These are phyloP conservation scores for Heliothis peltigera DNA, from an alignment of 2,888 invertebrate species.

Conservation along the genomic window DNA sequence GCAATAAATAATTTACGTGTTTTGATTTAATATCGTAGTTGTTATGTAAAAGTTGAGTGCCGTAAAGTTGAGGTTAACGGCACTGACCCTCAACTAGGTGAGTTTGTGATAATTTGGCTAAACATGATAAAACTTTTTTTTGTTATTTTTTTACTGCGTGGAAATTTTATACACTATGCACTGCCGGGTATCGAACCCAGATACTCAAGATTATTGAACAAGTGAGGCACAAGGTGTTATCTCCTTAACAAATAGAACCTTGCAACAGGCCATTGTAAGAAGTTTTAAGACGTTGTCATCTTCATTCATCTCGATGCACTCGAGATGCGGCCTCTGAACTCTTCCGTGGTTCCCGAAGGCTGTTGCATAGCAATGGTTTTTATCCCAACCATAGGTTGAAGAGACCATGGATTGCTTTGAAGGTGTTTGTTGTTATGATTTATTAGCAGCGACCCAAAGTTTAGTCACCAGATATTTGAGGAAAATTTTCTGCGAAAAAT, in stretches of 20 bases:
- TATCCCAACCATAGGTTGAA: constrained; percentile 7
- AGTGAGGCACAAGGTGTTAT: background rate
- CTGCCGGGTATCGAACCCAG: no score
- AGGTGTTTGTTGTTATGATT: background rate
- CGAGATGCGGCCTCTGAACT: constrained; percentile 51
- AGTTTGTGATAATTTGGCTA: background rate
- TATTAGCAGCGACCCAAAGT: no score
- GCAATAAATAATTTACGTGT: constrained; percentile 42
- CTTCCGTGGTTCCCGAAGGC: constrained; percentile 45
- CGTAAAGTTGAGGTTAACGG: constrained; percentile 19
- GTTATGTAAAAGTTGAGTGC: constrained; percentile 28
- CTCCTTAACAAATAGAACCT: constrained; percentile 2
- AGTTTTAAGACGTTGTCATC: constrained; percentile 4
- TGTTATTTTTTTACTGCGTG: no score
- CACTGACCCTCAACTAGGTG: constrained; percentile 3
- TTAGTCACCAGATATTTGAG: no score
- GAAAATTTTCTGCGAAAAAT: no score
- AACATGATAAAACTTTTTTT: no score
- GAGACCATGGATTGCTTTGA: constrained; percentile 5
- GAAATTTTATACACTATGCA: no score
- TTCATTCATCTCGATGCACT: constrained; percentile 56
- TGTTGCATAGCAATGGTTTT: constrained; percentile 27
- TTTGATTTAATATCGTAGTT: constrained; percentile 37
- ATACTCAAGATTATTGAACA: no score
- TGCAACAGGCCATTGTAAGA: background rate